These are phyloP conservation scores for Pogonocherus hispidulus DNA, from an alignment of 2,888 invertebrate genomes.

Conservation along the genomic window DNA sequence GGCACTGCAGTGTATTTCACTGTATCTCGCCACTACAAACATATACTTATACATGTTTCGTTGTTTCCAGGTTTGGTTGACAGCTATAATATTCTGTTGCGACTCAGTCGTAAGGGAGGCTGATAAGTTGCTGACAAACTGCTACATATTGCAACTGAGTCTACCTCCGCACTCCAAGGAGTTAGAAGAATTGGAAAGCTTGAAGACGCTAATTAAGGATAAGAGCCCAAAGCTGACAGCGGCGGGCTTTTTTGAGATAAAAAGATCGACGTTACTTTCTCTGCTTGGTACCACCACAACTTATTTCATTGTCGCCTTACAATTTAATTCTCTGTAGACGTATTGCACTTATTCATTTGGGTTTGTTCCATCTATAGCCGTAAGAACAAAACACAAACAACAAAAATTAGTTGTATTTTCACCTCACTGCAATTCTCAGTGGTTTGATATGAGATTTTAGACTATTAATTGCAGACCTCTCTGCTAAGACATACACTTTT, in stretches of 20 bases:
- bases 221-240: conserved; percentile 17
- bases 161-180: conserved; percentile 6
- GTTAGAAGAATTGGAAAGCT: conserved; percentile 10
- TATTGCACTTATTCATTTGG: background rate
- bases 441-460: too few relatives aligned
- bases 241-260: conserved; percentile 18
- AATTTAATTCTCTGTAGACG: conserved; percentile 13
- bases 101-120: conserved; percentile 5
- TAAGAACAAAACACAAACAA: too few relatives aligned
- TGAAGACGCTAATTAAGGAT: background rate
- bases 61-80: conserved; percentile 11
- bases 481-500: too few relatives aligned
- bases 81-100: conserved; percentile 21
- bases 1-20: too few relatives aligned
- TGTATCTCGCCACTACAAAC: too few relatives aligned
- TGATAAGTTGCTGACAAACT: conserved; percentile 15
- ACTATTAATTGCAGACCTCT: too few relatives aligned
- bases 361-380: too few relatives aligned
- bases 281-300: conserved; percentile 13
- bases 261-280: conserved; percentile 22
- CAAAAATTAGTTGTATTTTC: too few relatives aligned
- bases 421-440: background rate
- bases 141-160: conserved; percentile 17
- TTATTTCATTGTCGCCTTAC: conserved; percentile 27
- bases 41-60: too few relatives aligned